These are phyloP conservation scores for Epinephelus malabaricus DNA, from an alignment of 2,797 vertebrate genomes.

Conservation along the genomic window DNA sequence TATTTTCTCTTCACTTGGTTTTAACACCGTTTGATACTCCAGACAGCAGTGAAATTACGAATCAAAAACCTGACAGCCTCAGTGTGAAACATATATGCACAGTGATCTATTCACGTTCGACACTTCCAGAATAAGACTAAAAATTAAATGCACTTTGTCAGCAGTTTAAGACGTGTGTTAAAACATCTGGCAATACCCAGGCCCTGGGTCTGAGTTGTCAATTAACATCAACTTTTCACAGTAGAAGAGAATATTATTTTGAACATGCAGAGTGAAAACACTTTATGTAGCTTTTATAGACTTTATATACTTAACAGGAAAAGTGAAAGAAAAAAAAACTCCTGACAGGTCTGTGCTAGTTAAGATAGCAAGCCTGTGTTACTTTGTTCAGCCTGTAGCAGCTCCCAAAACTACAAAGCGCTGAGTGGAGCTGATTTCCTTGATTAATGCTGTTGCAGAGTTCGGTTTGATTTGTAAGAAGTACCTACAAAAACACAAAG, in stretches of 20 bases:
- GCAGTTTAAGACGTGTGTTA: background rate
- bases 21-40: background rate
- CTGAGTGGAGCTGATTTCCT: background rate
- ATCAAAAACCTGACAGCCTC: background rate
- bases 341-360: background rate
- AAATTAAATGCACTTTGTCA: background rate
- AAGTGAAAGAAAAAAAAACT: background rate
- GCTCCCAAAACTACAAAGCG: background rate
- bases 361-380: background rate
- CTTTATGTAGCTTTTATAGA: background rate
- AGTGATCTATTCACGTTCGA: background rate
- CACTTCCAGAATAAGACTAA: background rate
- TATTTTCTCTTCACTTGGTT: conserved; percentile 31
- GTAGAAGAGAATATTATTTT: background rate
- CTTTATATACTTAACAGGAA: background rate
- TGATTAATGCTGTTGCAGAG: no score
- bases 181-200: background rate
- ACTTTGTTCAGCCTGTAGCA: background rate
- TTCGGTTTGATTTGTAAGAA: no score
- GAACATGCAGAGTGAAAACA: background rate
- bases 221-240: background rate
- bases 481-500: no score
- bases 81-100: background rate
- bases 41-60: background rate
- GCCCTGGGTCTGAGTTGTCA: background rate